These are phyloP conservation scores for Lepilemur septentrionalis DNA, from an alignment of 2,797 vertebrate genomes.

Conservation along the genomic window DNA sequence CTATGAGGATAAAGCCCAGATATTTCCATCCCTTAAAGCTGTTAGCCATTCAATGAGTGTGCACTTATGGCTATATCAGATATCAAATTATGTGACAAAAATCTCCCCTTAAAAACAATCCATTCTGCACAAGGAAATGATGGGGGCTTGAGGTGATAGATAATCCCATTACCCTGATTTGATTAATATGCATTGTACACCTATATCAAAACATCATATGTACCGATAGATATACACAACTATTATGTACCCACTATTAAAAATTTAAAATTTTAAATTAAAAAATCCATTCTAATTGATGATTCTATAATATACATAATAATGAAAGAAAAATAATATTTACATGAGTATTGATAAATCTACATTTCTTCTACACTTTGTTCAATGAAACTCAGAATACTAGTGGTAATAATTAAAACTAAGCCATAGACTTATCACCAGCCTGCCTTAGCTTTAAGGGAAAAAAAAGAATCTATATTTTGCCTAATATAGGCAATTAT, in stretches of 20 bases:
- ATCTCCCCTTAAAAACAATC: conserved; percentile 6
- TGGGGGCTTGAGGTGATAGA: not conserved
- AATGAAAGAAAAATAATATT: conserved; percentile 34
- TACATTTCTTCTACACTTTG: conserved; percentile 10
- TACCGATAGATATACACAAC: not conserved
- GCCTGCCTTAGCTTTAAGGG: not conserved
- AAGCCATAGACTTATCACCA: conserved; percentile 1
- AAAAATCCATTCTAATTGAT: not conserved
- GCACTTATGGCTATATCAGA: not conserved
- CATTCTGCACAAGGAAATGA: not conserved
- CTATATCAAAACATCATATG: not conserved
- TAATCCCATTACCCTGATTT: not conserved
- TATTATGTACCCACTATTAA: not conserved
- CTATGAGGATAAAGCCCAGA: conserved; percentile 27
- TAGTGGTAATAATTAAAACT: conserved; percentile 25
- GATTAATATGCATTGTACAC: not conserved
- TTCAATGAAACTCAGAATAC: conserved; percentile 5
- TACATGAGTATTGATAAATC: not conserved
- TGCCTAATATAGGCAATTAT: not conserved
- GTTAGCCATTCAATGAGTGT: not conserved
- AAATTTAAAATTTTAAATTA: not conserved
- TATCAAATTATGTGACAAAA: conserved; percentile 1
- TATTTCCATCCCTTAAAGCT: conserved; percentile 31
- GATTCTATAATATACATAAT: not conserved
- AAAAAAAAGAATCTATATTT: conserved; percentile 1